Base-by-base conservation (phyloP, 2,888 invertebrate genomes). In the Tetrapedia diversipes region DNA sequence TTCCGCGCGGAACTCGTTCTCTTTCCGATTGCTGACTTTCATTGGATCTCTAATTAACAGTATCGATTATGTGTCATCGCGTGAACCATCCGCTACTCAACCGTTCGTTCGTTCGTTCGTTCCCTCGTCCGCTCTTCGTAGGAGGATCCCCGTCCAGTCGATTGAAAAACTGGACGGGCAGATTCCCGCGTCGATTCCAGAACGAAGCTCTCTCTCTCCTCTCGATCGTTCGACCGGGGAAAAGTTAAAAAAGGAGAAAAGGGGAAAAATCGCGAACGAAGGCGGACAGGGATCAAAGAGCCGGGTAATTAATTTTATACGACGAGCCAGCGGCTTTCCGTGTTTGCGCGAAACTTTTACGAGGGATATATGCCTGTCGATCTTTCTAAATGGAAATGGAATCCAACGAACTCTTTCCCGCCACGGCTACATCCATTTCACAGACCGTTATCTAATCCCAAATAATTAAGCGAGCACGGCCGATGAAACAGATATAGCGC, bases 61-160 rank as follows among this genome's bases (percentile, higher is more conserved):
- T 56, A 71, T 75, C 75, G 71, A 71, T 71, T 65, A 65, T 22
- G 51, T 14, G 54, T 60, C n/a, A n/a, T n/a, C 75, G 14, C 34
- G n/a, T 1, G 65, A 47, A 16, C 53, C n/a, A 32, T 34, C 27
- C 22, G n/a, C 34, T 19, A 19, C 10, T 47, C 47, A 1, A 27
- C 27, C 4, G 6, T 10, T 27, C 57, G 14, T 11, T 11, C 8
- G 27, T 4, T 27, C 56, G 14, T 10, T 19, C 16, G 39, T 16
- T 27, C 19, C 7, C n/a, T n/a, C 27, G n/a, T 29, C 4, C 45
- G 16, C 34, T 34, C 29, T 0, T 29, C 19, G 39, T 3, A 7
- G 7, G 34, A 2, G n/a, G 27, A 32, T 59, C 11, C 16, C 29
- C 14, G 7, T 8, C 14, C 37, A 39, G 8, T 60, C 34, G 51